A percentile compares a stretch with the other conserved stretches of the same genome.
These are phyloP conservation scores for Aphelinus atriplicis DNA, from an alignment of 1,140 invertebrate species.

Conservation along the genomic window DNA sequence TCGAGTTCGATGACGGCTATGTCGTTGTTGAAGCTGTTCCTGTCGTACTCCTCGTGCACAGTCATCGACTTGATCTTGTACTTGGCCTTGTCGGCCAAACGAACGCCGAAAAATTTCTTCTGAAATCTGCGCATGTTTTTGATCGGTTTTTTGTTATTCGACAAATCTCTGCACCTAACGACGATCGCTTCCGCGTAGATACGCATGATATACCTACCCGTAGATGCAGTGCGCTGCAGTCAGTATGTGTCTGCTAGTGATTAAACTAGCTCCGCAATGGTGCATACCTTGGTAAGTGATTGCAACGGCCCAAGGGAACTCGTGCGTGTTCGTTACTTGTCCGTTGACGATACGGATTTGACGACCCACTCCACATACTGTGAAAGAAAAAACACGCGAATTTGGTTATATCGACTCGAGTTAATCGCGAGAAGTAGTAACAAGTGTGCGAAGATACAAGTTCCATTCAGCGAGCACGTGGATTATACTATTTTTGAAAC, in stretches of 20 bases:
- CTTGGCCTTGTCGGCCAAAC: constrained; percentile 58
- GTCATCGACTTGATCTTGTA: constrained; percentile 60
- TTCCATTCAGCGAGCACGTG: too few relatives aligned
- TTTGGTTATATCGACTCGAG: not conserved
- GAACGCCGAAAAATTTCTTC: constrained; percentile 58
- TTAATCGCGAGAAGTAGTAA: too few relatives aligned
- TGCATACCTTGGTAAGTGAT: constrained; percentile 75
- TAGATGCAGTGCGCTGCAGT: constrained; percentile 73
- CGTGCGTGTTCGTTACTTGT: constrained; percentile 71
- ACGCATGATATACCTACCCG: constrained; percentile 57
- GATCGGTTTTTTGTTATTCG: not conserved
- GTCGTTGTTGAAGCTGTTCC: constrained; percentile 80
- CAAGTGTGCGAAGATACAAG: too few relatives aligned
- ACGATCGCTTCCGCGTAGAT: too few relatives aligned
- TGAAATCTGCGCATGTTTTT: constrained; percentile 58
- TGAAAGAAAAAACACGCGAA: not conserved
- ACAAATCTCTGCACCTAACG: too few relatives aligned
- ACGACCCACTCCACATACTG: constrained; percentile 76
- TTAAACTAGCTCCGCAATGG: constrained; percentile 79
- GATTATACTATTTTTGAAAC: too few relatives aligned
- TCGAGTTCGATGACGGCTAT: constrained; percentile 81
- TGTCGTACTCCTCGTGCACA: constrained; percentile 76
- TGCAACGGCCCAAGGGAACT: constrained; percentile 81
- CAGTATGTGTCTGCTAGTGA: constrained; percentile 69
- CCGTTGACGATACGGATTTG: constrained; percentile 79